Evolutionary conservation across 2,888 invertebrate genomes (phyloP), one percentile per base, ranked within the genome.

Genomic region (Mamestra brassicae): DNA sequence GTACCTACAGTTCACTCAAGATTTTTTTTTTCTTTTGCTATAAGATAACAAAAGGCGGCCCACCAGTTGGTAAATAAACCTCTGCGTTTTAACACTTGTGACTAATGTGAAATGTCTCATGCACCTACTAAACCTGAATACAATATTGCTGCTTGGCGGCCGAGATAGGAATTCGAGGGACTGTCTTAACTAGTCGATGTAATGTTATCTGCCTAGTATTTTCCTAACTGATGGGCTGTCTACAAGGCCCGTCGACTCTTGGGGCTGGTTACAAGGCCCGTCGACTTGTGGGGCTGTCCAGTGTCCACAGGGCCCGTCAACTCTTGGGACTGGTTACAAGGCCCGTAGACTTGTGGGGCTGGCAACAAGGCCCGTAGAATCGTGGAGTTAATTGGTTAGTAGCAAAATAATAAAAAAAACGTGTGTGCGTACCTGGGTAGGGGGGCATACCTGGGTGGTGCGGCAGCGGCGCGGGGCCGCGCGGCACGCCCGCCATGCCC

Each of bases 381-480:
- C 1, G 45, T 62, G 10, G 1, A 7, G 79, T 80, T 80, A 80
- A 60, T 79, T 6, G 4, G 64, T 75, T 70, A 83, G 75, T 65
- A 71, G 52, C 34, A 55, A 64, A 71, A 82, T 61, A 76, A 81
- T 70, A 85, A 62, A 63, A 63, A 55, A 34, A 68, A 60, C 38
- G 34, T n/a, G 63, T 67, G 71, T 87, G 73, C 87, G 81, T 88
- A 87, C 87, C 87, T 90, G 85, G 86, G 87, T 87, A 88, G 68
- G 87, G 87, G 67, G 87, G 87, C 88, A 87, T 90, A 95, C 96
- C 96, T 89, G 96, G 95, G 83, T 96, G 96, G 82, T 94, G 95
- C 42, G 94, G 95, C 87, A 94, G 76, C 1, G 96, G 96, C 26
- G 95, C 94, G 2, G 95, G 95, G 10, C 94, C 94, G 7, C 94